Conservation (phyloP, 2,797 vertebrate genomes). For the Etheostoma perlongum region DNA sequence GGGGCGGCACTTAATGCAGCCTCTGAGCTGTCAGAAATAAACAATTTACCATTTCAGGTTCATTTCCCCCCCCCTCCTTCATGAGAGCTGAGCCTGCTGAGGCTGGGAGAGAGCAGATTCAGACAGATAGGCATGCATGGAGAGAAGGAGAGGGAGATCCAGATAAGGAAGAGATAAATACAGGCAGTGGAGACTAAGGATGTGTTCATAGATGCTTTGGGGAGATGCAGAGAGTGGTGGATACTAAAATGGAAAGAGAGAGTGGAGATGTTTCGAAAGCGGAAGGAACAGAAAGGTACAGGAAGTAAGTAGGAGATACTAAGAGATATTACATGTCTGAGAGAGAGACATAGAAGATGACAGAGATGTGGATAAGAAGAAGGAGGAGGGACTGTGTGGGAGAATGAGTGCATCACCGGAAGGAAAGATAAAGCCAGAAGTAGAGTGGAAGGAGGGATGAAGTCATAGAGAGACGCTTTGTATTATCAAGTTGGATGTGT, state of each 20-base stretch:
- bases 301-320: conserved; percentile 72
- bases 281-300: conserved; percentile 72
- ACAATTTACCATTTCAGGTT: conserved; percentile 73
- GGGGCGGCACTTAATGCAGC: conserved; percentile 89
- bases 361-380: conserved; percentile 61
- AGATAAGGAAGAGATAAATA: conserved; percentile 79
- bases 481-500: conserved; percentile 50
- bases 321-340: conserved; percentile 63
- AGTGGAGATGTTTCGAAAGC: conserved; percentile 68
- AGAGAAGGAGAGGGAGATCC: conserved; percentile 65
- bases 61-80: conserved; percentile 58
- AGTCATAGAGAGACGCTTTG: conserved; percentile 57
- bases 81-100: conserved; percentile 57
- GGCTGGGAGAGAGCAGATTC: conserved; percentile 12
- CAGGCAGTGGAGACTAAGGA: conserved; percentile 67
- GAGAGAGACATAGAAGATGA: conserved; percentile 62
- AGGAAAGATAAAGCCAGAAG: conserved; percentile 59
- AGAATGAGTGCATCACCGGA: conserved; percentile 56
- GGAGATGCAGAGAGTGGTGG: conserved; percentile 64
- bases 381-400: conserved; percentile 46
- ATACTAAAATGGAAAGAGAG: conserved; percentile 72
- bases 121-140: conserved; percentile 65
- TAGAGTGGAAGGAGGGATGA: conserved; percentile 42
- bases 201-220: conserved; percentile 73
- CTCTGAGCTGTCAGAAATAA: conserved; percentile 76